These are phyloP conservation scores for Pteropus alecto DNA, from an alignment of 2,113 vertebrate species.

Conservation along the genomic window DNA sequence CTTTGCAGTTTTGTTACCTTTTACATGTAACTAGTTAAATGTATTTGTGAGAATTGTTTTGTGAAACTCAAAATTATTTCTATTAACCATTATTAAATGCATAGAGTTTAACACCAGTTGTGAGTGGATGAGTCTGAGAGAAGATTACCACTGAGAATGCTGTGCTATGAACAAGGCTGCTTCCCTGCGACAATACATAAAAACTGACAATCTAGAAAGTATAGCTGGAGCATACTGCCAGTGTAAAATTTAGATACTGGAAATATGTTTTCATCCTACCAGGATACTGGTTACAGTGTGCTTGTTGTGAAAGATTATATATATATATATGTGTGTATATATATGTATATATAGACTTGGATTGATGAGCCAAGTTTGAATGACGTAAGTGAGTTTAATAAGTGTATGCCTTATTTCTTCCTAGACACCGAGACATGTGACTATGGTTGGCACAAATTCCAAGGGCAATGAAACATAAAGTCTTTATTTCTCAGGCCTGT, in stretches of 20 bases:
- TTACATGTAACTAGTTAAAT: not conserved
- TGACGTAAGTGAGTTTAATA: not conserved
- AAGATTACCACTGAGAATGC: not conserved
- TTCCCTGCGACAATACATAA: not conserved
- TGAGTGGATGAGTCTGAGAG: not conserved
- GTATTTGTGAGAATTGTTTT: not conserved
- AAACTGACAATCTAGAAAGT: not conserved
- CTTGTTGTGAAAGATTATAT: not conserved
- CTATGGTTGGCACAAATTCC: conserved; percentile 98
- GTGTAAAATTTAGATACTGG: not conserved
- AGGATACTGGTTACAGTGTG: not conserved
- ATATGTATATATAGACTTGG: too few species aligned
- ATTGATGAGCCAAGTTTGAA: not conserved
- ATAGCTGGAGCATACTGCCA: not conserved
- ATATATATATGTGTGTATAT: too few species aligned
- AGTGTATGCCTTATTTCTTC: not conserved
- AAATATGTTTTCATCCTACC: not conserved
- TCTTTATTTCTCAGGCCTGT: not conserved
- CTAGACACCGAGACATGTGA: conserved; percentile 94
- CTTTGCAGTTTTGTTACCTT: not conserved
- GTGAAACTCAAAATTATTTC: conserved; percentile 1
- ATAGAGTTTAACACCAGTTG: not conserved
- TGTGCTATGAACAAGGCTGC: not conserved
- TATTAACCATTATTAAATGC: not conserved
- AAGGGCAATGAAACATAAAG: conserved; percentile 84